Percentiles rank a stretch among this genome's conserved stretches.
These are phyloP conservation scores for Zoanthus solanderi DNA, from an alignment of 92 coral and sea anemone genomes.

Conservation along the genomic window DNA sequence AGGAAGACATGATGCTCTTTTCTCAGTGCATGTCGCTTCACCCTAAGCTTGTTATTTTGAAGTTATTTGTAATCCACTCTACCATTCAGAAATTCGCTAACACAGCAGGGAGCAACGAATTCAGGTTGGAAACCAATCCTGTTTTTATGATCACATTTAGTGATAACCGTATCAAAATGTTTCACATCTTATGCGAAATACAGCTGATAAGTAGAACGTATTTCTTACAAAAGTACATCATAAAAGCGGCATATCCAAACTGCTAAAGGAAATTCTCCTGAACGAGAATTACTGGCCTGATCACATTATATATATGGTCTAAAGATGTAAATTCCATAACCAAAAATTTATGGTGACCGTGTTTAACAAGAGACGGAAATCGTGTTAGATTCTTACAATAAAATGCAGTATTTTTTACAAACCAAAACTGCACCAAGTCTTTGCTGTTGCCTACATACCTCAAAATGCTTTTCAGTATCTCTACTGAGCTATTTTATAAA, in stretches of 20 bases:
- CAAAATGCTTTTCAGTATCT: too few relatives aligned
- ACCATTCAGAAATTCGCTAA: slow-evolving; percentile 10
- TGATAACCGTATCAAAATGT: slow-evolving; percentile 12
- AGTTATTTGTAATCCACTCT: background rate
- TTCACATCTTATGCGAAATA: background rate
- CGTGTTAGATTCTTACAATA: background rate
- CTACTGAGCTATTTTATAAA: too few relatives aligned
- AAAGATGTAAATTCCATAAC: background rate
- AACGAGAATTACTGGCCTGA: background rate
- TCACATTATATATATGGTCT: background rate
- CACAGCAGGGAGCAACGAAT: slow-evolving; percentile 20
- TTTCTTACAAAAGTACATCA: slow-evolving; percentile 2
- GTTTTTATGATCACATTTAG: slow-evolving; percentile 13
- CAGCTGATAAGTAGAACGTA: background rate
- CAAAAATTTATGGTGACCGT: background rate
- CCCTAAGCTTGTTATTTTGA: background rate
- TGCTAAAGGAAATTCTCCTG: slow-evolving; percentile 10
- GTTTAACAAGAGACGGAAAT: background rate
- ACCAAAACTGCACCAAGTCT: background rate
- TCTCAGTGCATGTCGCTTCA: background rate
- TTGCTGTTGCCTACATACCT: too few relatives aligned
- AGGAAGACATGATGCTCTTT: background rate
- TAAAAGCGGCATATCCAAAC: background rate
- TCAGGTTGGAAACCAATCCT: slow-evolving; percentile 36
- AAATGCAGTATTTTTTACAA: background rate